Conservation (phyloP, 2,113 vertebrate species). For the Calonectris borealis region DNA sequence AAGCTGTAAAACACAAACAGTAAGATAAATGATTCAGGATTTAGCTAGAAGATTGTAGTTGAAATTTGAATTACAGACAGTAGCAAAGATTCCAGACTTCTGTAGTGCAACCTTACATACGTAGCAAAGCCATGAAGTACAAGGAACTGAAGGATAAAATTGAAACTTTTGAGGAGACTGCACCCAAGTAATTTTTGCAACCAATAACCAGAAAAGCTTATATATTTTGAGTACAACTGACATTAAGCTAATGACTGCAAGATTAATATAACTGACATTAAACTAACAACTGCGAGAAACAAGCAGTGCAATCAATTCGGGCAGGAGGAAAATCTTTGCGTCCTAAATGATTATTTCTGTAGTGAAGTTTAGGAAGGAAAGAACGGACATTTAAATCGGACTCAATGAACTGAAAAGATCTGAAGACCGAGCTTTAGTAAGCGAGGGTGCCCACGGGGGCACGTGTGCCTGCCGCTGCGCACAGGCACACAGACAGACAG, state of each 20-base stretch:
- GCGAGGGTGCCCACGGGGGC: rapidly evolving
- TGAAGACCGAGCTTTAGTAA: background rate
- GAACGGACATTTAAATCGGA: rapidly evolving
- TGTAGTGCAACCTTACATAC: background rate
- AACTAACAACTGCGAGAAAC: background rate
- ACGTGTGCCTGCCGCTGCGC: rapidly evolving
- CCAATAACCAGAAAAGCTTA: background rate
- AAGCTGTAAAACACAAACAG: background rate
- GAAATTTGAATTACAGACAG: background rate
- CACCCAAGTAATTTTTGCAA: background rate
- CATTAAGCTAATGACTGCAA: background rate
- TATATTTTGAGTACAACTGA: background rate
- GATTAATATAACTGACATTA: background rate
- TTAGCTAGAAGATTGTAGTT: background rate
- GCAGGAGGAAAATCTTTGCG: background rate
- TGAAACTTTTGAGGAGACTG: background rate
- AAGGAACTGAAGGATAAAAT: background rate
- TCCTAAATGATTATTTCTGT: rapidly evolving
- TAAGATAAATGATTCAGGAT: background rate
- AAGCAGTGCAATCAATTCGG: background rate
- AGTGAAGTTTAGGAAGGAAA: background rate
- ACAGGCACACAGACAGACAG: too few species aligned
- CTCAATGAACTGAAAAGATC: background rate
- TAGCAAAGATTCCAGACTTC: background rate
- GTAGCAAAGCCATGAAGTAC: background rate